Evolutionary conservation across 1,140 invertebrate species (phyloP).

Genomic region (Latrodectus geometricus): DNA sequence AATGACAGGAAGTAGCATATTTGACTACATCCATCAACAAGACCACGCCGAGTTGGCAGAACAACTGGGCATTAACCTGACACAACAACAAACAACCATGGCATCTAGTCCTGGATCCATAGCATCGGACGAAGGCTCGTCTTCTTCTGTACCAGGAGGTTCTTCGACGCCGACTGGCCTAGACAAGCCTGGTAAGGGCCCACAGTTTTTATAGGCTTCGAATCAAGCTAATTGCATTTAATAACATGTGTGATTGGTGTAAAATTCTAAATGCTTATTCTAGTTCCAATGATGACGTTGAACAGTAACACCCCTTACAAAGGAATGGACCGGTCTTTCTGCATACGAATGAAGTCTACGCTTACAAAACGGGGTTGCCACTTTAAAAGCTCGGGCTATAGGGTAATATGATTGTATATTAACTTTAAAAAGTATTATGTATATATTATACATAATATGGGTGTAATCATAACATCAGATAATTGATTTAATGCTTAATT

Average conservation of each 20-base stretch:
- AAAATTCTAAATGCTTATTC: background rate
- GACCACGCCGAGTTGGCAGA: conserved; percentile 96
- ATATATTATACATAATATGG: too few relatives aligned
- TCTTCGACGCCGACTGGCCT: conserved; percentile 46
- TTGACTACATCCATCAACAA: conserved; percentile 96
- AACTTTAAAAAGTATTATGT: too few relatives aligned
- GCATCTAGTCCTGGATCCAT: conserved; percentile 26
- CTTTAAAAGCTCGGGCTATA: conserved; percentile 97
- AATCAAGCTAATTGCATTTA: background rate
- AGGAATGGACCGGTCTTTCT: conserved; percentile 87
- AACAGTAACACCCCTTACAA: conserved; percentile 52
- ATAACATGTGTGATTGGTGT: too few relatives aligned
- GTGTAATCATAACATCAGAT: too few relatives aligned
- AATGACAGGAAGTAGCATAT: conserved; percentile 98
- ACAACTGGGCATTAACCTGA: conserved; percentile 78
- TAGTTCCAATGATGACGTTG: conserved; percentile 58
- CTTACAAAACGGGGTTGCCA: conserved; percentile 97
- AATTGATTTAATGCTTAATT: too few relatives aligned
- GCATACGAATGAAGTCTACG: conserved; percentile 97
- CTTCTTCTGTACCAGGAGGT: conserved; percentile 23
- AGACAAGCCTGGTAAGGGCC: conserved; percentile 46
- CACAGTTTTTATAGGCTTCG: background rate
- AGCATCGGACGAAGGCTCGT: conserved; percentile 32
- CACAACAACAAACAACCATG: background rate
- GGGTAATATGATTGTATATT: conserved; percentile 74